These are phyloP conservation scores for Virgularia gustaviana DNA, from an alignment of 92 coral and sea anemone species.

Conservation along the genomic window DNA sequence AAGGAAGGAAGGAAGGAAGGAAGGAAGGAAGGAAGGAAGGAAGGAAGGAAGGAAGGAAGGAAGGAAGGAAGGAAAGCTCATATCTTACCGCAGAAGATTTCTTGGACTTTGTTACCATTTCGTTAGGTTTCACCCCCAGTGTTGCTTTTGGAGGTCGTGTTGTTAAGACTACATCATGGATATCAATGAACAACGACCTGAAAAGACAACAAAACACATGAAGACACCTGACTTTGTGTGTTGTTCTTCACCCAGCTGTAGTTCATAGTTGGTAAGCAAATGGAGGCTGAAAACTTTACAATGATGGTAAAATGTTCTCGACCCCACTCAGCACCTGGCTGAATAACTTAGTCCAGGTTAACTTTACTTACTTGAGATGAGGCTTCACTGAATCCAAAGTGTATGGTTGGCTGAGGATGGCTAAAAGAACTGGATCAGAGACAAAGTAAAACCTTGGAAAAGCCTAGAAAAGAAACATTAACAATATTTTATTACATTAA, in stretches of 20 bases:
- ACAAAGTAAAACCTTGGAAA: slow-evolving; percentile 97
- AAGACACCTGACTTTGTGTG: not conserved
- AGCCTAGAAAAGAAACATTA: slow-evolving; percentile 53
- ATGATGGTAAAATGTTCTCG: not conserved
- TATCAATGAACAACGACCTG: slow-evolving; percentile 29
- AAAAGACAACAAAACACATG: not conserved
- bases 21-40: too few species aligned
- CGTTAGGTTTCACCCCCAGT: too few species aligned
- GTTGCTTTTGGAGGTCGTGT: too few species aligned
- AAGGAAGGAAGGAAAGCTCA: too few species aligned
- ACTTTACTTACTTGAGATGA: slow-evolving; percentile 65
- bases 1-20: too few species aligned
- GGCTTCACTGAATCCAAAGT: slow-evolving; percentile 90
- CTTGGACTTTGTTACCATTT: too few species aligned
- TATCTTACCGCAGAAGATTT: too few species aligned
- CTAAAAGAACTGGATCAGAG: slow-evolving; percentile 82
- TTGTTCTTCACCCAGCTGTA: not conserved
- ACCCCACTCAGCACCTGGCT: not conserved
- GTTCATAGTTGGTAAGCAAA: too few species aligned
- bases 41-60: too few species aligned
- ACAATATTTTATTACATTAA: not conserved
- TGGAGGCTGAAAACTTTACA: too few species aligned
- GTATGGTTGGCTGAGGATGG: slow-evolving; percentile 87
- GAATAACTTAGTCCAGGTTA: not conserved
- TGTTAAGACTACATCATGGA: slow-evolving; percentile 11